Base-by-base conservation (phyloP, 2,888 invertebrate genomes). In the Germaria angustata region DNA sequence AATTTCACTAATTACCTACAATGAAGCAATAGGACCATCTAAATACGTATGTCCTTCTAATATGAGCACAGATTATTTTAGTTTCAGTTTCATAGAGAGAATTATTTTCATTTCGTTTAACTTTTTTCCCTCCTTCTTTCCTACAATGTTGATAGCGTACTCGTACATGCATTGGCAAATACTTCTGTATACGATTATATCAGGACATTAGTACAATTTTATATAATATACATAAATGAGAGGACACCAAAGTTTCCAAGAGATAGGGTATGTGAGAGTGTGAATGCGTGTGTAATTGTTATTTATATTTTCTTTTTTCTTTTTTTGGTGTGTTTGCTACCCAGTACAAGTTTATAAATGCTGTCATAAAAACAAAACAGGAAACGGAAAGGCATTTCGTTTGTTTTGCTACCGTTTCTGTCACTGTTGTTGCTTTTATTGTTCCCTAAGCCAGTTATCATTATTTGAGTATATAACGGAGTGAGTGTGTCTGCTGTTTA, bases 321-420 rank as follows among this genome's bases (percentile, higher is more conserved):
- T 55, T 41, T 65, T n/a, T n/a, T n/a, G n/a, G n/a, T n/a, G n/a
- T n/a, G 39, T 44, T 36, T 69, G 55, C 44, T 73, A 36, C 63
- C 57, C 59, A 72, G 55, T 61, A 55, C 5, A 59, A 68, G 73
- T 72, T 80, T 66, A 51, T 79, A 81, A 81, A 78, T 71, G 83
- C 65, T 82, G 82, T 69, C 83, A 83, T 84, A 84, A 84, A 84
- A 84, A 80, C 77, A 80, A 83, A 82, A 80, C 84, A 72, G 84
- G 84, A 84, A 84, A 84, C 81, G 84, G 84, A 84, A 84, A 84
- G 80, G 77, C 75, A 71, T 79, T 76, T 68, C 53, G 73, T 80
- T 77, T 78, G 81, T 80, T 84, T 51, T 76, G 46, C 41, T 41
- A 34, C 68, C 24, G 55, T 20, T 24, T 44, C 15, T 53, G 20